Conservation (phyloP, 2,797 vertebrate species). For the Myiotriccus ornatus region DNA sequence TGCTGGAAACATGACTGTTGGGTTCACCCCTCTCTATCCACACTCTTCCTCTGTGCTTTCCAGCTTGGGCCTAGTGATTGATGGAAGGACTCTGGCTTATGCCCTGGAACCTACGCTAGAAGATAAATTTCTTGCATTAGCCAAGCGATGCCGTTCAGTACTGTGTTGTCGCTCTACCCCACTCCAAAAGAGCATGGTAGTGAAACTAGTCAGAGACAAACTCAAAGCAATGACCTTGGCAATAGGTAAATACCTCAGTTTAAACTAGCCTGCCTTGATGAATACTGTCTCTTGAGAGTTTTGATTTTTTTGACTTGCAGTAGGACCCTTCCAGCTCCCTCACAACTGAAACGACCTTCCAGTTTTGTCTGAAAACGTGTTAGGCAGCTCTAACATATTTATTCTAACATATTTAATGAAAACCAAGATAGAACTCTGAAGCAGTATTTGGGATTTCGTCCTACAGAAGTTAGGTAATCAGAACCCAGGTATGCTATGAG, state of each 20-base stretch:
- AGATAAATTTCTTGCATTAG: constrained; percentile 90
- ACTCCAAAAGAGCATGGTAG: constrained; percentile 97
- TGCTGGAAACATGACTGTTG: constrained; percentile 64
- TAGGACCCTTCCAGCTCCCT: not conserved
- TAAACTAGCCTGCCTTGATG: not conserved
- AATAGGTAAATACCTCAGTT: constrained; percentile 80
- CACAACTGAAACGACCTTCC: not conserved
- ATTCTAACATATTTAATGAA: not conserved
- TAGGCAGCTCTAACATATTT: not conserved
- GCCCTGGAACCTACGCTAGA: constrained; percentile 89
- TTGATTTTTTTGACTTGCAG: not conserved
- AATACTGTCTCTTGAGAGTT: not conserved
- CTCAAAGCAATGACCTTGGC: constrained; percentile 98
- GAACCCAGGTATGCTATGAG: not conserved
- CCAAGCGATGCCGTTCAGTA: constrained; percentile 88
- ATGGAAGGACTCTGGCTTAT: constrained; percentile 92
- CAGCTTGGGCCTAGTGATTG: constrained; percentile 89
- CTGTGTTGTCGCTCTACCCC: constrained; percentile 95
- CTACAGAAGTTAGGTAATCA: not conserved
- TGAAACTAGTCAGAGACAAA: constrained; percentile 94
- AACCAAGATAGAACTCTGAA: not conserved
- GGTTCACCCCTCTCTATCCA: constrained; percentile 73
- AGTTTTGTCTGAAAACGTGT: not conserved
- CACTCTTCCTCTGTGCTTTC: constrained; percentile 74
- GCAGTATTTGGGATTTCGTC: not conserved